Evolutionary conservation across 2,797 vertebrate genomes (phyloP), one percentile per base, ranked within the genome.

Genomic region (Smutsia gigantea): DNA sequence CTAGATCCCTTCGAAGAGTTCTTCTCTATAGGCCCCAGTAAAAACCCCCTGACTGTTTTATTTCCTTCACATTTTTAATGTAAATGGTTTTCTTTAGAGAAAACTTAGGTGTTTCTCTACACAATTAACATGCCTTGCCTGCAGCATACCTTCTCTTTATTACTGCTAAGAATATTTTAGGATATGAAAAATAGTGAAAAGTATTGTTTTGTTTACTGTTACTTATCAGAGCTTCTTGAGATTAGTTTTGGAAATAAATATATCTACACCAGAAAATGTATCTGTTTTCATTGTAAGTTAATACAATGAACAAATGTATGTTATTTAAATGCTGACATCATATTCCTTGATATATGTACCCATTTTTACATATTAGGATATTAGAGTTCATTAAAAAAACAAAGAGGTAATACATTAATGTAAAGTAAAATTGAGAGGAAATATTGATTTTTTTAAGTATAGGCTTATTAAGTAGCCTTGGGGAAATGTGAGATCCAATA

Each of bases 311-410:
- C 18, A 85, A 86, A 75, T 59, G 3, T 7, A 27, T 77, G 29
- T 42, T 64, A 15, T 74, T 85, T 63, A 89, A 84, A 84, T 92
- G 31, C 7, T 63, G 25, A 78, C 69, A 69, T 75, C 7, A 77
- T 34, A 37, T 46, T 1, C 11, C 2, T 79, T 29, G 29, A 27
- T 49, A 5, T 7, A 66, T 49, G 15, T 75, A 5, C 17, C 2
- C 84, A 57, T 29, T 96, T 86, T 90, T 4, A 87, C 78, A n/a
- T 85, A 87, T 78, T 84, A 93, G 37, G n/a, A 75, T 84, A 59
- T 81, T 34, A 53, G 37, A 84, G 42, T 29, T 49, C 25, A 37
- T 29, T 85, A 29, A 68, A 81, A n/a, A 96, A 90, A 72, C 0
- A 63, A 85, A 31, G 17, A 31, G 1, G 25, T 51, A 42, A 82